A percentile compares a stretch with the other conserved stretches of the same genome.
These are phyloP conservation scores for Parasteatoda lunata DNA, from an alignment of 2,888 invertebrate genomes.

Conservation along the genomic window DNA sequence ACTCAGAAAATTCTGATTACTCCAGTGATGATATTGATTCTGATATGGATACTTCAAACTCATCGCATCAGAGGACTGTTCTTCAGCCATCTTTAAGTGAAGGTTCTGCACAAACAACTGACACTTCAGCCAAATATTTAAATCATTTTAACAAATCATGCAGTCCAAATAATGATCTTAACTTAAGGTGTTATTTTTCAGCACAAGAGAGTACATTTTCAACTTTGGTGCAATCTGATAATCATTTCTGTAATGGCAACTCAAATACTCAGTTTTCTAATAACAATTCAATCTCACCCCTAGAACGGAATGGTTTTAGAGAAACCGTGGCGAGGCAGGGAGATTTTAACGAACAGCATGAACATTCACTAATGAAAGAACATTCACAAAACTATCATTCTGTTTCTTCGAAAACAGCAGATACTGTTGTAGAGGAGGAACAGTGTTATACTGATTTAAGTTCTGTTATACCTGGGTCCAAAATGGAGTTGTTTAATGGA, in stretches of 20 bases:
- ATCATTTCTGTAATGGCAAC: constrained; percentile 44
- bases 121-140: constrained; percentile 44
- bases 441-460: constrained; percentile 72
- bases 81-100: constrained; percentile 24
- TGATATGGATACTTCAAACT: constrained; percentile 65
- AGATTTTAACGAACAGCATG: constrained; percentile 36
- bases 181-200: constrained; percentile 58
- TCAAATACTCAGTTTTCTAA: constrained; percentile 36
- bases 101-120: constrained; percentile 47
- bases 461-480: constrained; percentile 70
- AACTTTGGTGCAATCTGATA: constrained; percentile 32
- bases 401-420: constrained; percentile 29
- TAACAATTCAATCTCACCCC: constrained; percentile 25
- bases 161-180: constrained; percentile 31
- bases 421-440: constrained; percentile 64
- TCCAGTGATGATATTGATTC: constrained; percentile 72
- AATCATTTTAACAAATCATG: constrained; percentile 56
- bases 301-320: constrained; percentile 35
- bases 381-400: constrained; percentile 31
- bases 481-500: constrained; percentile 64
- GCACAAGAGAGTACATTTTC: constrained; percentile 40
- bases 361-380: constrained; percentile 36
- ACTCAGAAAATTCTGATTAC: constrained; percentile 74
- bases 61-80: constrained; percentile 23
- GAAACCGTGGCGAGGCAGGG: constrained; percentile 30